These are phyloP conservation scores for Mechanitis mazaeus DNA, from an alignment of 2,888 invertebrate species.

Conservation along the genomic window DNA sequence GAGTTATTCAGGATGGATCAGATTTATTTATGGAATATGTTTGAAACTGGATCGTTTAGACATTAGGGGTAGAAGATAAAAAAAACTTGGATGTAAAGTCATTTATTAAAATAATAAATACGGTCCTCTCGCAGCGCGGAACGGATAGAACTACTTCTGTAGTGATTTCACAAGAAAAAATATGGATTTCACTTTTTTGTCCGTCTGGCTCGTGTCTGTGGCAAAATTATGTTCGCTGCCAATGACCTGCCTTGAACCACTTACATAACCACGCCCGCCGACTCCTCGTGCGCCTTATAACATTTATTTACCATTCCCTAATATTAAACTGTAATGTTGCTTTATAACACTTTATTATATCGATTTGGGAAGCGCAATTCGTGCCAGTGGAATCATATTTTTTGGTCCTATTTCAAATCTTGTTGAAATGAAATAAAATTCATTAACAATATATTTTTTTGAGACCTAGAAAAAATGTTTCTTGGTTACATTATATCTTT, in stretches of 20 bases:
- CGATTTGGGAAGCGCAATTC: conserved; percentile 7
- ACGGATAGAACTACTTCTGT: conserved; percentile 20
- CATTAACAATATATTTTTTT: too few relatives aligned
- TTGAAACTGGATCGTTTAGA: too few relatives aligned
- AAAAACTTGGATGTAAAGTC: background rate
- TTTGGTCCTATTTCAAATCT: background rate
- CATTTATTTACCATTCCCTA: conserved; percentile 28
- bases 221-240: conserved; percentile 55
- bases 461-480: too few relatives aligned
- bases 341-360: conserved; percentile 11
- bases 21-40: too few relatives aligned
- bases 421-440: too few relatives aligned
- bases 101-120: conserved; percentile 16
- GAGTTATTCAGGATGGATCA: too few relatives aligned
- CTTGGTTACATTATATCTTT: too few relatives aligned
- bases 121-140: conserved; percentile 31
- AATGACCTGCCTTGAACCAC: conserved; percentile 72
- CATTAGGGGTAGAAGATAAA: too few relatives aligned
- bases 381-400: conserved; percentile 2
- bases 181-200: conserved; percentile 72
- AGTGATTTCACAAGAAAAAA: conserved; percentile 49
- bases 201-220: conserved; percentile 69
- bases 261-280: conserved; percentile 50
- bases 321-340: conserved; percentile 13
- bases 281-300: conserved; percentile 38